Conservation (phyloP, 1,140 invertebrate species). For the Caenorhabditis elegans region WBcel235 BX284604.4:16538501-16539000, state of each 20-base stretch:
- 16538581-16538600: conserved; percentile 73
- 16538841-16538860: not conserved
- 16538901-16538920: too few relatives aligned
- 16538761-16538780: conserved; percentile 73
- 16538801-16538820: conserved; percentile 70
- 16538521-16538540: conserved; percentile 67
- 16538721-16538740: conserved; percentile 72
- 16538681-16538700: conserved; percentile 69
- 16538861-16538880: not conserved
- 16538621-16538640: conserved; percentile 72
- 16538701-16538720: conserved; percentile 68
- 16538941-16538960: too few relatives aligned
- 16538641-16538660: conserved; percentile 72
- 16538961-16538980: too few relatives aligned
- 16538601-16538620: conserved; percentile 72
- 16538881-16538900: not conserved
- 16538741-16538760: conserved; percentile 76
- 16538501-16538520: conserved; percentile 65
- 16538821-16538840: not conserved
- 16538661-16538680: conserved; percentile 70
- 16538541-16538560: conserved; percentile 73
- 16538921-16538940: too few relatives aligned
- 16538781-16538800: conserved; percentile 71
- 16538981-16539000: too few relatives aligned
- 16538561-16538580: conserved; percentile 77